A percentile compares a stretch with the other conserved stretches of the same genome.
Evolutionary conservation across 2,888 invertebrate species (phyloP).

Genomic region (Metopia argyrocephala): DNA sequence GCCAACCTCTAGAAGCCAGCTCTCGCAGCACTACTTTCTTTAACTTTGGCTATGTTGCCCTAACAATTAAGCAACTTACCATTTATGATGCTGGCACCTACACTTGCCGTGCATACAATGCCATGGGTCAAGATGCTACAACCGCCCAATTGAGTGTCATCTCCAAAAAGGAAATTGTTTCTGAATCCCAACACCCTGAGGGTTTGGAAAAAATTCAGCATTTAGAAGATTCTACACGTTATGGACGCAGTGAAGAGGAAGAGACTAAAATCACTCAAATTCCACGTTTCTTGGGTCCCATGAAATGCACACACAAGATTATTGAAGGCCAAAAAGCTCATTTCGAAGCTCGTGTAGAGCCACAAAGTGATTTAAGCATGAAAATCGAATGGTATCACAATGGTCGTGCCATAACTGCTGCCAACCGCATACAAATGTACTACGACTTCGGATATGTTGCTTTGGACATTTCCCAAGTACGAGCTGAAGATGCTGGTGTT

Average conservation of each 20-base stretch:
- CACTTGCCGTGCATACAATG: slow-evolving; percentile 92
- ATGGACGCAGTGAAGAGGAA: slow-evolving; percentile 84
- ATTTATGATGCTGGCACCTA: slow-evolving; percentile 93
- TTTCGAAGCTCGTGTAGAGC: slow-evolving; percentile 96
- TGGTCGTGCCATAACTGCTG: slow-evolving; percentile 92
- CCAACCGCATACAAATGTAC: slow-evolving; percentile 94
- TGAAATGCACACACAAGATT: slow-evolving; percentile 95
- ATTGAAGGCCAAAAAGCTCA: slow-evolving; percentile 96
- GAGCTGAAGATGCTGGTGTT: slow-evolving; percentile 94
- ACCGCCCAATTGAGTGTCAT: slow-evolving; percentile 90
- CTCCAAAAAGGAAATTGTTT: slow-evolving; percentile 90
- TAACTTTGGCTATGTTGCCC: slow-evolving; percentile 95
- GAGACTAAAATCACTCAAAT: slow-evolving; percentile 87
- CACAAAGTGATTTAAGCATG: slow-evolving; percentile 95
- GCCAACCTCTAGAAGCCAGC: slow-evolving; percentile 93
- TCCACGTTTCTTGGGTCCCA: slow-evolving; percentile 91
- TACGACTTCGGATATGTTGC: slow-evolving; percentile 98
- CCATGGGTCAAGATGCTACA: slow-evolving; percentile 90
- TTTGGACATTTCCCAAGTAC: slow-evolving; percentile 94
- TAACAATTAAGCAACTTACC: slow-evolving; percentile 94
- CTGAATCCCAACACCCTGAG: slow-evolving; percentile 94
- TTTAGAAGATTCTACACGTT: slow-evolving; percentile 90
- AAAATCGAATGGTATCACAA: slow-evolving; percentile 98
- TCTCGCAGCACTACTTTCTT: slow-evolving; percentile 95
- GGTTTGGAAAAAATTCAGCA: slow-evolving; percentile 94